These are phyloP conservation scores for Acanthochromis polyacanthus DNA, from an alignment of 2,113 vertebrate species.

Conservation along the genomic window DNA sequence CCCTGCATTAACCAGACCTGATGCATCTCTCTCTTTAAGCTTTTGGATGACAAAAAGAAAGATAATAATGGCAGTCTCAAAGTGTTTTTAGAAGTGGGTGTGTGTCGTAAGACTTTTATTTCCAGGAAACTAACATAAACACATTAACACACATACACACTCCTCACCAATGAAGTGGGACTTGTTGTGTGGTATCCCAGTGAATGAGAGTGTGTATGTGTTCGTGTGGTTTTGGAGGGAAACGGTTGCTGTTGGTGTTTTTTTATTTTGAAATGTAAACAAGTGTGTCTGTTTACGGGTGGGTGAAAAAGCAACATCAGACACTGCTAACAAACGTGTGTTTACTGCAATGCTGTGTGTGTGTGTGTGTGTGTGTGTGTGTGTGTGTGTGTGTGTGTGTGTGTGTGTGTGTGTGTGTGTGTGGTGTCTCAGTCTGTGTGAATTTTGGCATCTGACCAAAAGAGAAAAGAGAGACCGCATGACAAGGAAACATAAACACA, in stretches of 20 bases:
- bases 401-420: slow-evolving; percentile 18
- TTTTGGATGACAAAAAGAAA: no score
- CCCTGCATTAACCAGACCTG: no score
- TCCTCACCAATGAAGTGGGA: slow-evolving; percentile 26
- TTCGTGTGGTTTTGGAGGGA: slow-evolving; percentile 54
- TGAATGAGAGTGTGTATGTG: slow-evolving; percentile 14
- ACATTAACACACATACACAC: slow-evolving; percentile 34
- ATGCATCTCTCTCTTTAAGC: no score
- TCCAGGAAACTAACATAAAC: slow-evolving; percentile 25
- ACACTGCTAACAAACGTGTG: slow-evolving; percentile 69
- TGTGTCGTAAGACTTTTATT: background rate
- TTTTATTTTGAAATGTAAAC: slow-evolving; percentile 78
- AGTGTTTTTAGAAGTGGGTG: no score
- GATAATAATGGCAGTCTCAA: no score
- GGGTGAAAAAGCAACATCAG: slow-evolving; percentile 76
- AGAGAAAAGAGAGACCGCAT: slow-evolving; percentile 38
- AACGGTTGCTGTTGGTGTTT: slow-evolving; percentile 67
- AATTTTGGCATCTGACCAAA: slow-evolving; percentile 59
- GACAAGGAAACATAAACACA: slow-evolving; percentile 57
- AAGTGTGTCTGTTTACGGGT: slow-evolving; percentile 74
- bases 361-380: slow-evolving; percentile 37
- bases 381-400: slow-evolving; percentile 43
- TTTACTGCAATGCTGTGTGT: slow-evolving; percentile 68
- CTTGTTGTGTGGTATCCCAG: slow-evolving; percentile 52
- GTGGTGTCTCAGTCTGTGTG: slow-evolving; percentile 23